A percentile compares a stretch with the other conserved stretches of the same genome.
phyloP scores from a whole-genome alignment of 2,797 vertebrate species.

The Neopelma chrysocephalum region DNA sequence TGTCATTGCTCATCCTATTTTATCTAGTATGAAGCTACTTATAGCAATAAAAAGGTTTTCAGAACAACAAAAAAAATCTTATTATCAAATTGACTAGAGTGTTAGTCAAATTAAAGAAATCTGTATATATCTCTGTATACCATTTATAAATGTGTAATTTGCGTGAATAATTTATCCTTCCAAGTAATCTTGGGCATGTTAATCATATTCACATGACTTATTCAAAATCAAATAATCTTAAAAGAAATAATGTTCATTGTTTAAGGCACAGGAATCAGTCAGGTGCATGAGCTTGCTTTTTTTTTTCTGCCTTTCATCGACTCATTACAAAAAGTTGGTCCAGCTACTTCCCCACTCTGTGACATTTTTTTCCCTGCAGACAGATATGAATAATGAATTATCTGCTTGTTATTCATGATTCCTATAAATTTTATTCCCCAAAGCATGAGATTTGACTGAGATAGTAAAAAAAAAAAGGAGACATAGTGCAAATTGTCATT shows the following conservation, averaged over 20 bases:
- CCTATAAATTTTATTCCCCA: neutral
- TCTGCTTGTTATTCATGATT: neutral
- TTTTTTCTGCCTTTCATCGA: neutral
- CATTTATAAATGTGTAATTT: neutral
- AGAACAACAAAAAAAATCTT: neutral
- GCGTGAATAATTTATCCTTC: neutral
- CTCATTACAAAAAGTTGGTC: neutral
- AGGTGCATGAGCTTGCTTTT: neutral
- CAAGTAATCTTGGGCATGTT: neutral
- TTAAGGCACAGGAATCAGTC: neutral
- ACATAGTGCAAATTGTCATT: neutral
- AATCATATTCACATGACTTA: neutral
- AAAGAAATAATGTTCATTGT: neutral
- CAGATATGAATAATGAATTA: slow-evolving; percentile 32
- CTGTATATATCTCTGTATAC: neutral
- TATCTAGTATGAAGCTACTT: neutral
- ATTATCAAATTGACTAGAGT: neutral
- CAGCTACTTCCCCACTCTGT: neutral
- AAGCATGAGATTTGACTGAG: neutral
- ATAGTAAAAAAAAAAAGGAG: neutral
- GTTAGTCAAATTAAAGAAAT: neutral
- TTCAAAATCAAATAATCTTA: neutral
- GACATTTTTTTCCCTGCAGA: neutral
- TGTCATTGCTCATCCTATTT: neutral
- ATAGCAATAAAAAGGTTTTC: neutral